Evolutionary conservation across 2,888 invertebrate species (phyloP).

Genomic region (Rotaria sp.): DNA sequence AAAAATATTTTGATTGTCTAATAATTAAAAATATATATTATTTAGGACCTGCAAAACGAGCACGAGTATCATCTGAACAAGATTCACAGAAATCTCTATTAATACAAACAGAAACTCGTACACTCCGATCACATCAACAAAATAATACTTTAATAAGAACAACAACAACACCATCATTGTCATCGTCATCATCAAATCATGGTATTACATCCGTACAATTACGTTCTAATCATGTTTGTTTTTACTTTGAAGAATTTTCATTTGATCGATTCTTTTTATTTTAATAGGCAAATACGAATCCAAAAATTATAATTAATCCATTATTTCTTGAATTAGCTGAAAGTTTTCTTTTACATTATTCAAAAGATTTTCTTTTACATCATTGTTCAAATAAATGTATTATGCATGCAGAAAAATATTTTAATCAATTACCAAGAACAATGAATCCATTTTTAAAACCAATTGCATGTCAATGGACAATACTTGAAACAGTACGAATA

Average conservation of each 20-base stretch:
- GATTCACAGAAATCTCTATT: neutral
- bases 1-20: too few relatives aligned
- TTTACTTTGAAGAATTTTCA: too few relatives aligned
- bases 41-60: neutral
- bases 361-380: neutral
- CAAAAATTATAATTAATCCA: neutral
- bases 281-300: neutral
- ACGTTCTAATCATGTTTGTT: neutral
- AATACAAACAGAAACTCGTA: neutral
- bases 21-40: too few relatives aligned
- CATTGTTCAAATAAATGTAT: neutral
- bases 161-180: neutral
- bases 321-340: conserved; percentile 21
- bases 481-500: neutral
- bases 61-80: neutral
- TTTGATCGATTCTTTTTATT: too few relatives aligned
- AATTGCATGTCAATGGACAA: conserved; percentile 25
- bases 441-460: conserved; percentile 25
- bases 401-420: neutral
- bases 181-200: neutral
- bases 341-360: neutral
- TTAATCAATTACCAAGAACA: neutral
- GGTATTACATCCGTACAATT: neutral
- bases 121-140: neutral
- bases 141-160: neutral